Evolutionary conservation across 2,797 vertebrate genomes (phyloP).

Genomic region (Cephalopachus bancanus): DNA sequence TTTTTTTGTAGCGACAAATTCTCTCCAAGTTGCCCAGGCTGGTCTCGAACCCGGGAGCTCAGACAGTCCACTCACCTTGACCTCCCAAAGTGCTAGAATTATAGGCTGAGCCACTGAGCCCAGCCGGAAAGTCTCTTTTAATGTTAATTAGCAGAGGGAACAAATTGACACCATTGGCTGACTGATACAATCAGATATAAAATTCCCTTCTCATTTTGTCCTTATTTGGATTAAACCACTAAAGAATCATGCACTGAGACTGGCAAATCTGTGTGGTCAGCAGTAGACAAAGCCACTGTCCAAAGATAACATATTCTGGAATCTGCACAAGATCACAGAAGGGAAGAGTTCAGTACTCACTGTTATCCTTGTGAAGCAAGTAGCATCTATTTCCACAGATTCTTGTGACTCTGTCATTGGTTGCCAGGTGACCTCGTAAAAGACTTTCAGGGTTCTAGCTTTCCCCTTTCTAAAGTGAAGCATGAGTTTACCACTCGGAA

Average conservation of each 20-base stretch:
- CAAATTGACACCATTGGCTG: neutral
- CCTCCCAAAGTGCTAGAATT: too few species aligned
- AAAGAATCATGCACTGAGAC: neutral
- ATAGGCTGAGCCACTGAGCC: too few species aligned
- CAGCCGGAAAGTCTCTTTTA: constrained; percentile 19
- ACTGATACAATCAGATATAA: neutral
- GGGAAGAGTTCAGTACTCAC: too few species aligned
- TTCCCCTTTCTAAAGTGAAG: neutral
- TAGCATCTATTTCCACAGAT: neutral
- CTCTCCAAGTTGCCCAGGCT: too few species aligned
- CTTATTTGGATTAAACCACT: constrained; percentile 38
- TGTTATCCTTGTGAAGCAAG: neutral
- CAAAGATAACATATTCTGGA: neutral
- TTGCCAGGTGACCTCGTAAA: neutral
- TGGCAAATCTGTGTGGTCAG: neutral
- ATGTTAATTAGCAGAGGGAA: neutral
- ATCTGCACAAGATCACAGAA: neutral
- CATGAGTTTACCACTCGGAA: neutral
- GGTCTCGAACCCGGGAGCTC: too few species aligned
- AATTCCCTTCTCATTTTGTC: neutral
- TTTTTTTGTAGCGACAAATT: too few species aligned
- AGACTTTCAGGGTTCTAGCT: neutral
- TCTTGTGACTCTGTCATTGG: neutral
- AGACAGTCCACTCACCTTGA: too few species aligned
- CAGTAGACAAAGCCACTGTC: neutral